Base-by-base conservation (phyloP, 1,140 invertebrate genomes). In the Bacillus rossius region DNA sequence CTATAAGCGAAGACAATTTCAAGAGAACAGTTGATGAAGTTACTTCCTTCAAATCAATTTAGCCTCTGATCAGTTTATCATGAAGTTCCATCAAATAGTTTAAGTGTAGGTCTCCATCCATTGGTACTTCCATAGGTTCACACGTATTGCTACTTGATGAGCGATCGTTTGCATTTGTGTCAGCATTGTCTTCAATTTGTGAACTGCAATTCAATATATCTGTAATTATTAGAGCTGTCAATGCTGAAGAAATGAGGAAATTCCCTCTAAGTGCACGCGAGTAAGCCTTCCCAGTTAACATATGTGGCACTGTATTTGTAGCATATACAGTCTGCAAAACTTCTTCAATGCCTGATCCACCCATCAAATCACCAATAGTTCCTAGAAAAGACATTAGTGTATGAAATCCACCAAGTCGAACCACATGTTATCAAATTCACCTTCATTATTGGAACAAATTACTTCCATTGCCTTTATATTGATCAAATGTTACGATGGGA, bases 391-490 rank as follows among this genome's bases (percentile, higher is more conserved):
- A 74, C 69, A 74, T 71, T 2, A 72, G 61, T 38, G 73, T 45
- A 47, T 75, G 67, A 60, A 72, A 73, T 48, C 66, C 67, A 29
- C 67, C 65, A 25, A 69, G 54, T 51, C 64, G 59, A 4, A 53
- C 25, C 52, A 64, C 40, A 67, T 20, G 17, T 61, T 58, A 34
- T 34, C 29, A 34, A 34, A 34, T 56, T 48, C 34, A 8, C 26
- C 45, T n/a, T 59, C 43, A 8, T 23, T 22, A 47, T 26, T 22
- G 56, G 47, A 14, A 50, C 38, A 47, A 63, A 74, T 63, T 25
- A 76, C 74, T 69, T 74, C 71, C 48, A 68, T 67, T 42, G 74
- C 73, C 73, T 77, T 77, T 13, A 61, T 61, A 77, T 48, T 61
- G 62, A 55, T 69, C 64, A 55, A 65, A 66, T 10, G 65, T 67